A percentile compares a stretch with the other conserved stretches of the same genome.
Conservation (phyloP, 2,113 vertebrate species). For the Sylvietta virens region DNA sequence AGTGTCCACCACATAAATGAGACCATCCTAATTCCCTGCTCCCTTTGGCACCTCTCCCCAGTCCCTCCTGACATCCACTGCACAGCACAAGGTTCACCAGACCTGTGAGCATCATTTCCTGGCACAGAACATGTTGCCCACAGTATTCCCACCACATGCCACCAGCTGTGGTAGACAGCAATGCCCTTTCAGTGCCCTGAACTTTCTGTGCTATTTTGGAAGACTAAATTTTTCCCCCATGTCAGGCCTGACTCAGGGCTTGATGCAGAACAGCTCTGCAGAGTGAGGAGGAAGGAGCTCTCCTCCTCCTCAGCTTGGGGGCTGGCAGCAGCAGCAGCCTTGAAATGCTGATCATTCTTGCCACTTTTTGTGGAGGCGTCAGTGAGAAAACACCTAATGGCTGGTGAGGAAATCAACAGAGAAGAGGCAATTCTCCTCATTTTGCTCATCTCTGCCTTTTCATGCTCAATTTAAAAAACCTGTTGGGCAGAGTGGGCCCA, state of each 20-base stretch:
- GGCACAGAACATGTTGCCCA: not conserved
- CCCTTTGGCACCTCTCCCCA: not conserved
- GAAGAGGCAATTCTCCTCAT: not conserved
- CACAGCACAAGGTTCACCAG: not conserved
- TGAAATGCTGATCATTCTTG: not conserved
- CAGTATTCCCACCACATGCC: not conserved
- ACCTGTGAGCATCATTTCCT: not conserved
- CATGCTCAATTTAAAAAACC: not conserved
- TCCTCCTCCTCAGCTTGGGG: not conserved
- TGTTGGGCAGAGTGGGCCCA: not conserved
- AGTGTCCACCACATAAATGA: not conserved
- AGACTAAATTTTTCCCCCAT: not conserved
- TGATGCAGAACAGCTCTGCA: not conserved
- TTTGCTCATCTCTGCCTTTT: conserved; percentile 27
- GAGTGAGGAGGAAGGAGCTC: not conserved
- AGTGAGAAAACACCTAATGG: conserved; percentile 48
- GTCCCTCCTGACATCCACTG: not conserved
- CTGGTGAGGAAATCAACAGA: not conserved
- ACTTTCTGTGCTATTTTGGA: not conserved
- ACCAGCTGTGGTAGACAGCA: not conserved
- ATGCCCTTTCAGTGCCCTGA: not conserved
- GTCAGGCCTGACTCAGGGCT: not conserved
- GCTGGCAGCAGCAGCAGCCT: conserved; percentile 16
- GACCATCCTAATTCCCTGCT: not conserved
- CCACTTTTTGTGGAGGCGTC: conserved; percentile 25